These are phyloP conservation scores for Condylura cristata DNA, from an alignment of 2,113 vertebrate species.

Conservation along the genomic window DNA sequence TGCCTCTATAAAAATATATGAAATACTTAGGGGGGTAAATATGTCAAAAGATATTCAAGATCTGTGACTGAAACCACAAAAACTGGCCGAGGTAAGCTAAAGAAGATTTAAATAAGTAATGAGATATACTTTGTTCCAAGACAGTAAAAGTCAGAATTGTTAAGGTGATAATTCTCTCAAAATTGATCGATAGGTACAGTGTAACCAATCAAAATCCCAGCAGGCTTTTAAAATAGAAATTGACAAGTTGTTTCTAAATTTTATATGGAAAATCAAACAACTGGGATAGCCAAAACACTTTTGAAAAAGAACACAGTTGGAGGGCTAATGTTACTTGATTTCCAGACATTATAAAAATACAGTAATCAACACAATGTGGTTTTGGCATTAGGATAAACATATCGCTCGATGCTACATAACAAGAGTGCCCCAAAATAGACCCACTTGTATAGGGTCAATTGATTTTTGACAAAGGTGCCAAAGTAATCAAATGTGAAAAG, in stretches of 20 bases:
- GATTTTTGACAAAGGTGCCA: constrained; percentile 18
- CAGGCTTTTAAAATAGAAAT: constrained; percentile 9
- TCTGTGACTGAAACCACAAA: neutral
- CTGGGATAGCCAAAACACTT: neutral
- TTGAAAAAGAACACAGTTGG: constrained; percentile 10
- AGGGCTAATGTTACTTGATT: constrained; percentile 4
- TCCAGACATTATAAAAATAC: constrained; percentile 4
- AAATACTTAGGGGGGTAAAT: neutral
- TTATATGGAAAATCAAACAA: constrained; percentile 4
- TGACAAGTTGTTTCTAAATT: neutral
- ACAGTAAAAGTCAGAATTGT: neutral
- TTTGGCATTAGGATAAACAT: neutral
- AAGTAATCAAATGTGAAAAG: neutral
- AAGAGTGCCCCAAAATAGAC: neutral
- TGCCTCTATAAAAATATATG: neutral
- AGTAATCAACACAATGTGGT: neutral
- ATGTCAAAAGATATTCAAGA: neutral
- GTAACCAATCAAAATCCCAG: constrained; percentile 3
- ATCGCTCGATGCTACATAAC: neutral
- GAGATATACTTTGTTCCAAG: neutral
- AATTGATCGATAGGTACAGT: neutral
- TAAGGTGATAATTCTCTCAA: neutral
- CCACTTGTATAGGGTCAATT: neutral
- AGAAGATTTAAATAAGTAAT: neutral
- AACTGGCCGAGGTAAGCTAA: constrained; percentile 1